Base-by-base conservation (phyloP, 2,797 vertebrate genomes). In the Cyclura pinguis region DNA sequence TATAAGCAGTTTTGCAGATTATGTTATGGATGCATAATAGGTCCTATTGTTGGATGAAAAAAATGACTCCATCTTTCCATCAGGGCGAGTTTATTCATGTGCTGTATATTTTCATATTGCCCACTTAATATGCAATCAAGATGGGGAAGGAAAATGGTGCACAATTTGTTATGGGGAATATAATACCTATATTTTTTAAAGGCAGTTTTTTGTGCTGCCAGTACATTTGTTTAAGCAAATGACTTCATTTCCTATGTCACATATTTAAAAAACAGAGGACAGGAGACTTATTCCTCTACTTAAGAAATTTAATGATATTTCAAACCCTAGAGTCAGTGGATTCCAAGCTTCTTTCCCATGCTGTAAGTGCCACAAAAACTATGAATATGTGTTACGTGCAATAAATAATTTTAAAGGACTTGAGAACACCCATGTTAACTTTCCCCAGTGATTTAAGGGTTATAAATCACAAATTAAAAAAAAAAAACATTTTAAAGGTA, bases 131-230 rank as follows among this genome's bases (percentile, higher is more conserved):
- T n/a, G 10, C 42, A 8, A 4, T 72, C 9, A 47, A 38, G 38
- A 88, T 89, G 84, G 55, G 85, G 94, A 85, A 35, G 18, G 82
- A 95, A 93, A 95, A 91, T 50, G 18, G 1, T 87, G 85, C 57
- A 47, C 80, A 35, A 91, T 94, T 93, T 92, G 42, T 90, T 88
- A 94, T 87, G 81, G 42, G 12, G 42, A 95, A 91, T 78, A 42
- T 27, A 94, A 82, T 89, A 88, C 1, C 76, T n/a, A 4, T 50
- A n/a, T 73, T 90, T 91, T 38, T 47, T 29, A 42, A 32, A 88
- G 90, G 93, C 93, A 32, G 1, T 50, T 20, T 92, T 38, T 87
- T 90, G 52, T 90, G 35, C 35, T 87, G 88, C 74, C n/a, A 86
- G 2, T 87, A 90, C 77, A 3, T 86, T 92, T 57, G 35, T 80